phyloP scores from a whole-genome alignment of 2,888 invertebrate genomes.

The Arenicola marina region DNA sequence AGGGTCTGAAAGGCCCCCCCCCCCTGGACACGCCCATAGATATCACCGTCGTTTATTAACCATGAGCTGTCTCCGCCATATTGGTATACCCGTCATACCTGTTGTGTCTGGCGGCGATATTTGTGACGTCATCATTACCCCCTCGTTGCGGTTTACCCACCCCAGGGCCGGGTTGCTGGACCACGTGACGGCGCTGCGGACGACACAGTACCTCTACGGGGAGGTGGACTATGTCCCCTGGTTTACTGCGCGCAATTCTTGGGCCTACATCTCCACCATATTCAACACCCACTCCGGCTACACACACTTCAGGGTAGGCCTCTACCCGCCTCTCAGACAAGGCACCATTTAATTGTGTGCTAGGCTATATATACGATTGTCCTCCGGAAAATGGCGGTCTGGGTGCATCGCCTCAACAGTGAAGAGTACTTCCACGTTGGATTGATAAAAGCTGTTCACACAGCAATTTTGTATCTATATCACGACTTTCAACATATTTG shows the following conservation, averaged over 20 bases:
- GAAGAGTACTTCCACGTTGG: no score
- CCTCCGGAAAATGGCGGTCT: no score
- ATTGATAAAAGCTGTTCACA: no score
- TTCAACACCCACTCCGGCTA: background rate
- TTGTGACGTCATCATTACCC: background rate
- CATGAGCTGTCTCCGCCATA: no score
- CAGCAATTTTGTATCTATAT: no score
- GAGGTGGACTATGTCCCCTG: conserved; percentile 5
- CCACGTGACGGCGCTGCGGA: background rate
- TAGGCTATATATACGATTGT: no score
- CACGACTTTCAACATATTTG: no score
- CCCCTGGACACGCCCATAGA: no score
- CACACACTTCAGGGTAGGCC: background rate
- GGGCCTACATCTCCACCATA: background rate
- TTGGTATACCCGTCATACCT: background rate
- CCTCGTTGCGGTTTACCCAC: background rate
- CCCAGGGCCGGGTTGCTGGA: background rate
- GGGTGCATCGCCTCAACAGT: no score
- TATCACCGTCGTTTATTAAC: no score
- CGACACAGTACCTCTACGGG: background rate
- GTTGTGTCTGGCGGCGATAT: background rate
- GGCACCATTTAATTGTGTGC: no score
- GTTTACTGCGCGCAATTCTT: background rate
- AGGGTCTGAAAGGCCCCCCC: no score
- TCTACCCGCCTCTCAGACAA: background rate